phyloP scores from a whole-genome alignment of 2,113 vertebrate species.

The Cottus gobio region DNA sequence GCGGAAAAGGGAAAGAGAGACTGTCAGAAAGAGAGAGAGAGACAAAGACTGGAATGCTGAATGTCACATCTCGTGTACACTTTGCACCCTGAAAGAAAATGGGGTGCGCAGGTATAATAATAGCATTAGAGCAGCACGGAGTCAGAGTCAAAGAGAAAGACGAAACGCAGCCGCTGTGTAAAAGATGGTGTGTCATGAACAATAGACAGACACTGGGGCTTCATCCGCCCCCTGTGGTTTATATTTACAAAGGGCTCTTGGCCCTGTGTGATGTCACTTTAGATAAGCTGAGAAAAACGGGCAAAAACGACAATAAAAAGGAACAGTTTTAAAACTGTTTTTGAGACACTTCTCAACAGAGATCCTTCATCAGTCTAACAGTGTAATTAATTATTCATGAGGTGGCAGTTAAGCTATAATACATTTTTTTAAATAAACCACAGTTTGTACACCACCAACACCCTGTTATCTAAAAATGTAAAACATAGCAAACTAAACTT shows the following conservation, averaged over 20 bases:
- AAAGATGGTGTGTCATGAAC: slow-evolving; percentile 42
- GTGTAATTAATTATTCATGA: slow-evolving; percentile 9
- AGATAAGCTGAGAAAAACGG: slow-evolving; percentile 6
- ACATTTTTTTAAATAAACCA: slow-evolving; percentile 1
- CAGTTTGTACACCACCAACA: slow-evolving; percentile 16
- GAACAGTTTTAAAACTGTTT: slow-evolving; percentile 1
- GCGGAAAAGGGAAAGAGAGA: slow-evolving; percentile 16
- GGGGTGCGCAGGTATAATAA: slow-evolving; percentile 55
- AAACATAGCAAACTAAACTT: slow-evolving; percentile 47
- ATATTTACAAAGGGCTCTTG: slow-evolving; percentile 43
- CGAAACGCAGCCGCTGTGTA: slow-evolving; percentile 28
- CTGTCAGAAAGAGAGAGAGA: slow-evolving; percentile 41
- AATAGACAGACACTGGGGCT: slow-evolving; percentile 33
- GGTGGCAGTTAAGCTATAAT: not conserved
- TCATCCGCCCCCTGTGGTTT: slow-evolving; percentile 12
- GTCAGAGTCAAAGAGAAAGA: slow-evolving; percentile 44
- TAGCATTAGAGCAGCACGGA: slow-evolving; percentile 49
- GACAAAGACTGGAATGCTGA: slow-evolving; percentile 26
- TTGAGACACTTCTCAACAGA: not conserved
- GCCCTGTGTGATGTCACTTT: slow-evolving; percentile 26
- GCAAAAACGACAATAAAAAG: slow-evolving; percentile 5
- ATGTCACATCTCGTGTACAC: slow-evolving; percentile 38
- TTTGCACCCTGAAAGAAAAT: slow-evolving; percentile 41
- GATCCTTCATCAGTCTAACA: not conserved
- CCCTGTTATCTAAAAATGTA: slow-evolving; percentile 9